Evolutionary conservation across 2,888 invertebrate species (phyloP).

Genomic region (Diaperis boleti): DNA sequence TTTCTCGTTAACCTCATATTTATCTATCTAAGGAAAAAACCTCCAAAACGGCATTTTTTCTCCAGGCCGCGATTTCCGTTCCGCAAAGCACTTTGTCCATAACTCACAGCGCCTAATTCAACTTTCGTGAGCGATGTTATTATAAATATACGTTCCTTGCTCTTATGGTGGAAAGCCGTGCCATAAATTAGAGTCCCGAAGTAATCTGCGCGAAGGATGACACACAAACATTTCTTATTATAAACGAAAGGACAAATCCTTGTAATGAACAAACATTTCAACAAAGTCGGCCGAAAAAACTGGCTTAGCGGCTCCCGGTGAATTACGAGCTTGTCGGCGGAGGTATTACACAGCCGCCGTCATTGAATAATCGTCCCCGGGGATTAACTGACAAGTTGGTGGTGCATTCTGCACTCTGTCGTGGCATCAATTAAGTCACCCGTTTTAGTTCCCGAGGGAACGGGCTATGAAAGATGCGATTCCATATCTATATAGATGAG

Average conservation of each 20-base stretch:
- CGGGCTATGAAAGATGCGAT: slow-evolving; percentile 20
- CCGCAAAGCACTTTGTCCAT: slow-evolving; percentile 13
- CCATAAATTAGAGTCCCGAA: slow-evolving; percentile 44
- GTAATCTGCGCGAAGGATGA: slow-evolving; percentile 46
- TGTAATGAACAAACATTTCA: slow-evolving; percentile 50
- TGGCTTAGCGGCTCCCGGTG: slow-evolving; percentile 38
- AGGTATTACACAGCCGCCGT: slow-evolving; percentile 45
- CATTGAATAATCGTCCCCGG: slow-evolving; percentile 52
- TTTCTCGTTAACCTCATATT: too few species aligned
- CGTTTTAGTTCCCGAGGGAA: not conserved
- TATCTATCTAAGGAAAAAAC: too few species aligned
- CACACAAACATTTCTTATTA: slow-evolving; percentile 48
- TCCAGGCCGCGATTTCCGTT: not conserved
- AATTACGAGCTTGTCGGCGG: slow-evolving; percentile 42
- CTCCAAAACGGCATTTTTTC: too few species aligned
- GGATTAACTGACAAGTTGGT: slow-evolving; percentile 51
- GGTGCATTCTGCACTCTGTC: slow-evolving; percentile 41
- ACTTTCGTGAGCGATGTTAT: slow-evolving; percentile 39
- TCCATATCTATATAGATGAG: slow-evolving; percentile 7
- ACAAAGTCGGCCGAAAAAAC: slow-evolving; percentile 41
- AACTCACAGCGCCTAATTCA: slow-evolving; percentile 30
- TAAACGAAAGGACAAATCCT: slow-evolving; percentile 49
- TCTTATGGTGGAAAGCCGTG: slow-evolving; percentile 37
- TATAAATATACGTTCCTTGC: slow-evolving; percentile 35
- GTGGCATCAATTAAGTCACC: slow-evolving; percentile 32